Percentiles rank a stretch among this genome's conserved stretches.
Conservation (phyloP, 2,113 vertebrate species). For the Cettia cetti region DNA sequence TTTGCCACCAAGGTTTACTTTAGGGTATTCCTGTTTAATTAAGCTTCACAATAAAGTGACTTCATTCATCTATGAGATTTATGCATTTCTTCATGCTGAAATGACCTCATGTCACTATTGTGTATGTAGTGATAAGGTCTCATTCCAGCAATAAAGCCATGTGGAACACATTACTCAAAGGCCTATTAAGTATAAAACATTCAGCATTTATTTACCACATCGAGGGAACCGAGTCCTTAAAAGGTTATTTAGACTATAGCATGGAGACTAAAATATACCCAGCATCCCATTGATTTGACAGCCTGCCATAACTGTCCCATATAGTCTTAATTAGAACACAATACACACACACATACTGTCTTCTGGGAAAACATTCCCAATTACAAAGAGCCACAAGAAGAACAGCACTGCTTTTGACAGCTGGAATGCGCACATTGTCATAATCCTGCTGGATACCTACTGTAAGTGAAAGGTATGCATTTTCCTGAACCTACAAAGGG, state of each 20-base stretch:
- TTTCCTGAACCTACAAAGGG: neutral
- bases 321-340: slow-evolving; percentile 36
- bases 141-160: slow-evolving; percentile 13
- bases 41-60: neutral
- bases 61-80: neutral
- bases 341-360: neutral
- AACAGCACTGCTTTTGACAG: neutral
- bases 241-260: slow-evolving; percentile 40
- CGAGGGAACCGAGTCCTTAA: slow-evolving; percentile 45
- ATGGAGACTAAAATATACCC: slow-evolving; percentile 19
- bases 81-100: neutral
- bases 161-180: slow-evolving; percentile 34
- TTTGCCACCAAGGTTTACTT: neutral
- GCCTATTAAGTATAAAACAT: slow-evolving; percentile 21
- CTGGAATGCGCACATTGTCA: neutral
- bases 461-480: neutral
- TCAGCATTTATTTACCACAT: slow-evolving; percentile 25
- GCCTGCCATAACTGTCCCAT: neutral
- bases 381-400: neutral
- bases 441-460: neutral
- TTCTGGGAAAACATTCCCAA: neutral
- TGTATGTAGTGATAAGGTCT: slow-evolving; percentile 42
- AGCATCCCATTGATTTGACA: slow-evolving; percentile 26
- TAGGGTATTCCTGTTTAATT: neutral
- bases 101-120: neutral